Base-by-base conservation (phyloP, 1,140 invertebrate species). In the Atta colombica region DNA sequence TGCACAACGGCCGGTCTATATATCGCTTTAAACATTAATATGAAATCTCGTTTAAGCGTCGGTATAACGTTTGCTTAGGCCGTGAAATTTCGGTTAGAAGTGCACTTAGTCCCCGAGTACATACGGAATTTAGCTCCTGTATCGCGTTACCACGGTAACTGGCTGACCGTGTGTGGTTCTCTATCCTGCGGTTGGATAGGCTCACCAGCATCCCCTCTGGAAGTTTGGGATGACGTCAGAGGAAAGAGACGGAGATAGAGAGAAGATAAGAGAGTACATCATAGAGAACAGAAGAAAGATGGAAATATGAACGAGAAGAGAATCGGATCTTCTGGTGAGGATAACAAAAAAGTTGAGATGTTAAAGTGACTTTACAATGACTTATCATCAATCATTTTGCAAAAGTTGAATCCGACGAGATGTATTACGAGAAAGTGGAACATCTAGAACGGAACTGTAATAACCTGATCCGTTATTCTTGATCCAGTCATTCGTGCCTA, bases 111-210 rank as follows among this genome's bases (percentile, higher is more conserved):
- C 77, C 35, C 69, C 14, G 49, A 78, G 85, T 87, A 89, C 88
- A 89, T 89, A 87, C 88, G 84, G 88, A 90, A 87, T 90, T 89
- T 90, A 89, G 88, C 87, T 89, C 75, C 88, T 90, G 85, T 89
- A 90, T 90, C 85, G 88, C 88, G 88, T 90, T 90, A 90, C 88
- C 88, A 90, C 84, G 88, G 88, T 87, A 89, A 90, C 88, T 82
- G 77, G 53, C 81, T 87, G 77, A 82, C 88, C 88, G 69, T 86
- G 66, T 66, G 53, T 87, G 68, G 75, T 89, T 89, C 88, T 87
- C 75, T 72, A 49, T 72, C 71, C 88, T 82, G 88, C 85, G 88
- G 88, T 90, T 28, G 88, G 88, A 89, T 87, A 90, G 88, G 88
- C 88, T 53, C 77, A 68, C 66, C 25, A 49, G 25, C 35, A 71